phyloP scores from a whole-genome alignment of 2,797 vertebrate genomes.

The Petrocephalus sullivani region DNA sequence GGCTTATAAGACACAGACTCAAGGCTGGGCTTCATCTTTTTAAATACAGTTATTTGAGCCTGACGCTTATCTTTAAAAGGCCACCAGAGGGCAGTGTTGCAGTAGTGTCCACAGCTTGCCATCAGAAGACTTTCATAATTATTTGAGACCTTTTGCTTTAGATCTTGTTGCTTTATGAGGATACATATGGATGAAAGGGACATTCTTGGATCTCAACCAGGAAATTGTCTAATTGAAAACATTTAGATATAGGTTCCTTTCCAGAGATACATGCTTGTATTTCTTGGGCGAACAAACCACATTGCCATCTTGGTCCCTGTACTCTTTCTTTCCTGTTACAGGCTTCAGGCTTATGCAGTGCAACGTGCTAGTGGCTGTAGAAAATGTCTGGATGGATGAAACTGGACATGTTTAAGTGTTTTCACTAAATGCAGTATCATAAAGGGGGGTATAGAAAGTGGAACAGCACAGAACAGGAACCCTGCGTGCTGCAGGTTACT shows the following conservation, averaged over 20 bases:
- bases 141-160: neutral
- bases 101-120: slow-evolving; percentile 37
- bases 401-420: neutral
- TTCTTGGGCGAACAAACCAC: neutral
- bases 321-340: neutral
- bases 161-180: neutral
- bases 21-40: neutral
- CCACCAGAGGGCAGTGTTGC: slow-evolving; percentile 72
- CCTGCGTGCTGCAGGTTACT: neutral
- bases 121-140: neutral
- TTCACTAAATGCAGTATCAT: neutral
- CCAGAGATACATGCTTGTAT: neutral
- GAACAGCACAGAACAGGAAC: neutral
- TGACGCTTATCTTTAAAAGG: slow-evolving; percentile 9
- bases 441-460: neutral
- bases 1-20: neutral
- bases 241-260: neutral
- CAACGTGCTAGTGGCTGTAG: neutral
- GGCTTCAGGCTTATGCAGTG: neutral
- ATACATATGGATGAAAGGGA: neutral
- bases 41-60: neutral
- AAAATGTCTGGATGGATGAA: neutral
- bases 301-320: neutral
- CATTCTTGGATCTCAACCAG: neutral
- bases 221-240: slow-evolving; percentile 4